Conservation (phyloP, 2,113 vertebrate species). For the Oncorhynchus masou region DNA sequence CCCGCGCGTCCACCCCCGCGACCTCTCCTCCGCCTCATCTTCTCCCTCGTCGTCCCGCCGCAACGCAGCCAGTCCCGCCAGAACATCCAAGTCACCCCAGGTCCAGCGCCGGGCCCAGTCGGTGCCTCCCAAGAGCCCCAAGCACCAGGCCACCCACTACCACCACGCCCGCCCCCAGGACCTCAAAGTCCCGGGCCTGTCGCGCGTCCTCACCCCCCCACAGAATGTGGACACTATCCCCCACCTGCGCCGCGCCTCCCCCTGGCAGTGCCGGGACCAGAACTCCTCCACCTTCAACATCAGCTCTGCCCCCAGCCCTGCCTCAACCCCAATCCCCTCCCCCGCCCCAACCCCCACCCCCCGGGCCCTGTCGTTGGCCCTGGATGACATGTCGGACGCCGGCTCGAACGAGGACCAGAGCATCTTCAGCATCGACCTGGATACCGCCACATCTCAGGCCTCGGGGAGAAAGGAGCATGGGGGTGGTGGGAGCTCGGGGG, state of each 20-base stretch:
- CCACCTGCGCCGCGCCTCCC: conserved; percentile 82
- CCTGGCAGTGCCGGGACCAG: conserved; percentile 82
- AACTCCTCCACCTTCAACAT: conserved; percentile 84
- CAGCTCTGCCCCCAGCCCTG: conserved; percentile 46
- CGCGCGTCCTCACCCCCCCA: conserved; percentile 77
- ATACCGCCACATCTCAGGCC: conserved; percentile 45
- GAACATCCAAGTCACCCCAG: conserved; percentile 73
- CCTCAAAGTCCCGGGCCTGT: conserved; percentile 71
- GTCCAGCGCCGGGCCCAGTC: conserved; percentile 75
- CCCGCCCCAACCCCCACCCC: not conserved
- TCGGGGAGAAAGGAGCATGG: conserved; percentile 48
- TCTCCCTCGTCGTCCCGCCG: conserved; percentile 81
- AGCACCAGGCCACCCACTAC: conserved; percentile 44
- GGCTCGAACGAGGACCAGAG: conserved; percentile 69
- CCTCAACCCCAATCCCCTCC: conserved; percentile 29
- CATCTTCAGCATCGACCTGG: conserved; percentile 72
- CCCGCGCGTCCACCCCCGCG: conserved; percentile 63
- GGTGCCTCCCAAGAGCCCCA: conserved; percentile 81
- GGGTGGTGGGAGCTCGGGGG: conserved; percentile 70
- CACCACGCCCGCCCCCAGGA: conserved; percentile 72
- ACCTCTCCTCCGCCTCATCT: conserved; percentile 68
- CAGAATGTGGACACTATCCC: conserved; percentile 86
- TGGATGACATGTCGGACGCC: conserved; percentile 63
- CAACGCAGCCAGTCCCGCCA: conserved; percentile 51
- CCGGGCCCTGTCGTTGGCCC: not conserved